Base-by-base conservation (phyloP, 2,888 invertebrate genomes). In the Auanema sp. region DNA sequence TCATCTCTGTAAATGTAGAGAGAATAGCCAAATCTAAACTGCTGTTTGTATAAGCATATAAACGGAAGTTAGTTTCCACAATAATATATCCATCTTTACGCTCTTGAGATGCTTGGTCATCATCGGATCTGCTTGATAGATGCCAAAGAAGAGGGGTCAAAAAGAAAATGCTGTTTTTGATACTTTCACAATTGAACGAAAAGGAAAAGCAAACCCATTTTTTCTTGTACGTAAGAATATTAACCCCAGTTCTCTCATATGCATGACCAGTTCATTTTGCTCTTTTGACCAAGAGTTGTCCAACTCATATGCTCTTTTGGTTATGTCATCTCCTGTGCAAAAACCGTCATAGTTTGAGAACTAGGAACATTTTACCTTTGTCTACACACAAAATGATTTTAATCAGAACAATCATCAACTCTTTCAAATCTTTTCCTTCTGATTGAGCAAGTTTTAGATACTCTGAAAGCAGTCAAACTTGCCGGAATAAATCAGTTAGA, bases 191-290 rank as follows among this genome's bases (percentile, higher is more conserved):
- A 24, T 6, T 21, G 52, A 18, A 52, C 10, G 6, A 23, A 8
- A 21, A 3, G 11, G 11, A 10, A 4, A 16, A 23, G 18, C 58
- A 18, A 42, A 80, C 77, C 81, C 83, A 54, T 83, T 81, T 59
- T 70, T 78, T 11, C 73, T 57, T 62, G 80, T 82, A 25, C 81
- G 69, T 14, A 83, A 82, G 85, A 94, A 97, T 16, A 98, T 93
- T 41, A 98, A 89, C 44, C 98, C 98, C 83, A 98, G 93, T 86
- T 98, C 98, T 68, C 98, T 86, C 55, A 99, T 87, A 86, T 98
- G 95, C 84, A 96, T 95, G 62, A 98, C 86, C 83, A 98, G 95
- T 59, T 91, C 89, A 6, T 62, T 55, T 41, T 81, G 72, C 12
- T 62, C 59, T 21, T 68, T 64, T 0, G 64, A 60, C 81, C 81